Base-by-base conservation (phyloP, 1,140 invertebrate species). In the Lerema accius region DNA sequence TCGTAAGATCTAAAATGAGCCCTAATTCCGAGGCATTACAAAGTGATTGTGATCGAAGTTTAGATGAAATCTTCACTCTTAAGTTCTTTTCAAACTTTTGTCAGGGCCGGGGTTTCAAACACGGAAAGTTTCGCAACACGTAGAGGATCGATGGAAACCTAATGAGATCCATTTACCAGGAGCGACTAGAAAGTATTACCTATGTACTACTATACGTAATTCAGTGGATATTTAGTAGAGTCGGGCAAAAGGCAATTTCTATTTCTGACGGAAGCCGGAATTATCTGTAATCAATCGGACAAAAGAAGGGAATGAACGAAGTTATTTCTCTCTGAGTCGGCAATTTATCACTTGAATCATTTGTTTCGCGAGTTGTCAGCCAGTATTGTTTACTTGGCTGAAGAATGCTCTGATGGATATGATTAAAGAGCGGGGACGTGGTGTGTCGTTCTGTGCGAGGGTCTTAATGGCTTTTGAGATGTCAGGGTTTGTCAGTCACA, bases 251-350 rank as follows among this genome's bases (percentile, higher is more conserved):
- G 70, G 70, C 69, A 80, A 77, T 84, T 82, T 68, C 67, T 70
- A 63, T 69, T 70, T 69, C 64, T 65, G 28, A 61, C 55, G 63
- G 67, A 74, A 73, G 65, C 67, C 73, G 68, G 71, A 83, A 82
- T 82, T 77, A 82, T 84, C 73, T 75, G 76, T 79, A 78, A 86
- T 86, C 84, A 84, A 84, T 86, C 79, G 80, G 70, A 83, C 82
- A 82, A 82, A 80, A 71, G 74, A 71, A 66, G 48, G 46, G 69
- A 82, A 83, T 73, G 73, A 73, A 69, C 74, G 69, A 74, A 79
- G 69, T 76, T 81, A 78, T 84, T 85, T 76, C 69, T 71, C 51
- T 63, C 59, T 66, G 67, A 74, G 67, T 59, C 53, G 65, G 51
- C 63, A 71, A 82, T 86, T 86, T 80, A 84, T 82, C 80, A 82